Evolutionary conservation across 2,888 invertebrate genomes (phyloP).

Genomic region (Incurvaria masculella): DNA sequence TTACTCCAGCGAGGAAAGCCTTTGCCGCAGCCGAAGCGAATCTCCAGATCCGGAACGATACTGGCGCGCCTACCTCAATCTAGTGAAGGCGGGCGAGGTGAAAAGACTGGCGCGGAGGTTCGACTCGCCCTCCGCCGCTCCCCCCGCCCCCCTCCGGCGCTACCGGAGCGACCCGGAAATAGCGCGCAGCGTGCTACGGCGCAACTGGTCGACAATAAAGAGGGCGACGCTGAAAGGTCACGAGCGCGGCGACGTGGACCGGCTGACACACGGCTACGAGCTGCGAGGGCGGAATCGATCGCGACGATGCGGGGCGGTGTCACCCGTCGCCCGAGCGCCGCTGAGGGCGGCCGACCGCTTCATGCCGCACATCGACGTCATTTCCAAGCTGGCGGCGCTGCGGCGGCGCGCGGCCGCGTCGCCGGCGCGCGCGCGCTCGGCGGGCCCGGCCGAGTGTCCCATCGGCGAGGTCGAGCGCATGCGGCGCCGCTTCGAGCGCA

Average conservation of each 20-base stretch:
- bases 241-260: constrained; percentile 58
- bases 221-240: constrained; percentile 41
- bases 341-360: constrained; percentile 66
- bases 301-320: constrained; percentile 43
- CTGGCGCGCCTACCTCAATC: constrained; percentile 65
- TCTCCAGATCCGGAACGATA: constrained; percentile 72
- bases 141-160: constrained; percentile 48
- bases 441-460: constrained; percentile 50
- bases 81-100: constrained; percentile 75
- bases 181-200: constrained; percentile 54
- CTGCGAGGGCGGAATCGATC: constrained; percentile 41
- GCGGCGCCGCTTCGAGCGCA: constrained; percentile 67
- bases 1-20: constrained; percentile 62
- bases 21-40: constrained; percentile 67
- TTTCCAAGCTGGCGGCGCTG: constrained; percentile 76
- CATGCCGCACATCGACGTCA: constrained; percentile 89
- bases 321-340: constrained; percentile 64
- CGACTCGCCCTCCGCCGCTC: constrained; percentile 59
- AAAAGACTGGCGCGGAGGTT: constrained; percentile 74
- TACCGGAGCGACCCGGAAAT: constrained; percentile 81
- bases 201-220: constrained; percentile 47
- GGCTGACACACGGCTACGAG: constrained; percentile 61
- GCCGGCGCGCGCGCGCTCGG: constrained; percentile 34
- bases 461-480: constrained; percentile 71
- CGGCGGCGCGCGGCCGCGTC: constrained; percentile 33